These are phyloP conservation scores for Pangasius krempfi DNA, from an alignment of 2,797 vertebrate genomes.

Conservation along the genomic window DNA sequence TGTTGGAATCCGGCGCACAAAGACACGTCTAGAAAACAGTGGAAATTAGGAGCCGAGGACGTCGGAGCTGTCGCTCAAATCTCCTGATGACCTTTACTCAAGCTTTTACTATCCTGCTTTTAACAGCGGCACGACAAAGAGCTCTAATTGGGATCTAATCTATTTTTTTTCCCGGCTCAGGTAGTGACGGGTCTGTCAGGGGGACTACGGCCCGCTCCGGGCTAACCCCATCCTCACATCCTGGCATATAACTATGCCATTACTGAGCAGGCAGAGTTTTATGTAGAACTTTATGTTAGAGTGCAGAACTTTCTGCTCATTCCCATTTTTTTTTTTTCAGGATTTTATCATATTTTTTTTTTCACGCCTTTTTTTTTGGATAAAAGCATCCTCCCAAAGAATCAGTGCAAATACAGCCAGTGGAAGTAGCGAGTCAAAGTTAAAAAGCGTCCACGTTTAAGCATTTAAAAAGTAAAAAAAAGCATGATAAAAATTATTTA, in stretches of 20 bases:
- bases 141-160: conserved; percentile 85
- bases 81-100: conserved; percentile 91
- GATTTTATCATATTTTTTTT: neutral
- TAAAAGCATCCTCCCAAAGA: neutral
- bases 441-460: neutral
- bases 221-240: conserved; percentile 5
- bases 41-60: conserved; percentile 88
- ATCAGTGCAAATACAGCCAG: neutral
- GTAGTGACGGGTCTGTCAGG: conserved; percentile 37
- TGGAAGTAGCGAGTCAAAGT: neutral
- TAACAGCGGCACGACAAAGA: conserved; percentile 82
- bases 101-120: conserved; percentile 84
- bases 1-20: conserved; percentile 83
- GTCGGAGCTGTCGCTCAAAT: conserved; percentile 94
- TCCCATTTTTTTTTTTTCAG: neutral
- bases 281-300: neutral
- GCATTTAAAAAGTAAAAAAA: no score
- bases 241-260: neutral
- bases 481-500: neutral
- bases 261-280: neutral
- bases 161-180: conserved; percentile 38
- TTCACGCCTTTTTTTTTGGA: neutral
- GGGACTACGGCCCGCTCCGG: conserved; percentile 18
- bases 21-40: conserved; percentile 86
- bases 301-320: neutral